Percentiles rank a stretch among this genome's conserved stretches.
Conservation (phyloP, 2,888 invertebrate species). For the Leptogaster cylindrica region DNA sequence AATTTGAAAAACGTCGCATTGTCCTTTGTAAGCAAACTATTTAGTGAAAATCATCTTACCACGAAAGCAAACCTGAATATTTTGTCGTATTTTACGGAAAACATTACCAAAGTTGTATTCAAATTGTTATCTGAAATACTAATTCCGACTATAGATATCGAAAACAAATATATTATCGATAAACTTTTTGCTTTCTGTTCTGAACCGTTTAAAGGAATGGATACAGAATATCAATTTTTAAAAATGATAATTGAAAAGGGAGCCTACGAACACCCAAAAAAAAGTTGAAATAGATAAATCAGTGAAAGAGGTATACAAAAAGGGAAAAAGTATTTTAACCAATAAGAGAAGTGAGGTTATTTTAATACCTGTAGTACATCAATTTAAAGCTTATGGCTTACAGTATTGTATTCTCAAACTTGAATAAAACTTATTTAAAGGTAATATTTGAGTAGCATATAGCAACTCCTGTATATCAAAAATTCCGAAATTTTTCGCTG, state of each 20-base stretch:
- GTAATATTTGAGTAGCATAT: background rate
- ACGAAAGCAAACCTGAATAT: background rate
- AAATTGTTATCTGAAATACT: no score
- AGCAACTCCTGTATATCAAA: no score
- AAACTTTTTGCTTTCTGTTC: no score
- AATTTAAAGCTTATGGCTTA: background rate
- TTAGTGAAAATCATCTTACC: background rate
- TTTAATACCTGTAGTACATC: background rate
- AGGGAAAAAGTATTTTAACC: background rate
- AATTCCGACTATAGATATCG: no score
- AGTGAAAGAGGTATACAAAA: background rate
- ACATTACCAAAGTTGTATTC: background rate
- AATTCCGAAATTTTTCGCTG: no score
- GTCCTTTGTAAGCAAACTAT: background rate
- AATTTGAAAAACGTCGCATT: background rate
- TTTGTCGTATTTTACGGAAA: background rate
- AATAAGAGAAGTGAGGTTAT: background rate
- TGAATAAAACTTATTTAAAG: background rate
- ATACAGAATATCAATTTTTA: background rate
- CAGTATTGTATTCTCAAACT: conserved; percentile 2
- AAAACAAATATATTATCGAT: no score
- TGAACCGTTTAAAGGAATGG: background rate
- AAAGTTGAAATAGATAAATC: background rate
- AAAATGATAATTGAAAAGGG: background rate
- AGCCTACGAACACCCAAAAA: background rate